Conservation (phyloP, 2,888 invertebrate species). For the Kuschelorhynchus macadamiae region DNA sequence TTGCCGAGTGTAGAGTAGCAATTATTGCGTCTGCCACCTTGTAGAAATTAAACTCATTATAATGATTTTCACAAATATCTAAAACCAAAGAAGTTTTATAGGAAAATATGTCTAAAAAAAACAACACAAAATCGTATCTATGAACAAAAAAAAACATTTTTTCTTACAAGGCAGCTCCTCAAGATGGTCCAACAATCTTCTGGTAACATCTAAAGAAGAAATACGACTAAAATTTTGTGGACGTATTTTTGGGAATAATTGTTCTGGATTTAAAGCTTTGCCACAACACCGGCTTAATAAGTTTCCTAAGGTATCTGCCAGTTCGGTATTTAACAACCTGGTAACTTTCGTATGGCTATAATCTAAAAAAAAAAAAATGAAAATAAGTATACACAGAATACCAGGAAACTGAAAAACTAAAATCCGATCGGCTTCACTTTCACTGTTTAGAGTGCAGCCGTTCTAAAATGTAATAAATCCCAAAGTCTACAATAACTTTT, state of each 20-base stretch:
- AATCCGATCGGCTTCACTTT: too few relatives aligned
- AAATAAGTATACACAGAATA: too few relatives aligned
- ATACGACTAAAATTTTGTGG: slow-evolving; percentile 68
- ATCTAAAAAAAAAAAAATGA: slow-evolving; percentile 75
- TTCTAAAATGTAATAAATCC: too few relatives aligned
- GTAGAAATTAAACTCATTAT: slow-evolving; percentile 84
- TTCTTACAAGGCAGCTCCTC: slow-evolving; percentile 73
- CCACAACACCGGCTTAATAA: slow-evolving; percentile 86
- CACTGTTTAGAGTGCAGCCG: too few relatives aligned
- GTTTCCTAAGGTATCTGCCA: slow-evolving; percentile 95
- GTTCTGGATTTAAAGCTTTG: slow-evolving; percentile 82
- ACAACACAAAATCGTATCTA: too few relatives aligned
- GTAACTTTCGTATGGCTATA: slow-evolving; percentile 84
- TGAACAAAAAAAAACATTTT: too few relatives aligned
- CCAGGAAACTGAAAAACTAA: too few relatives aligned
- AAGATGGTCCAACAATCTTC: slow-evolving; percentile 73
- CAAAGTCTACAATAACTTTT: too few relatives aligned
- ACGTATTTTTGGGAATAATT: slow-evolving; percentile 77
- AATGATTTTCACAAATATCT: slow-evolving; percentile 79
- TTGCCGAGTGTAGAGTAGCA: slow-evolving; percentile 81
- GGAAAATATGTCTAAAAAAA: too few relatives aligned
- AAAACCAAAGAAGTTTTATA: too few relatives aligned
- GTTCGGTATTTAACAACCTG: slow-evolving; percentile 86
- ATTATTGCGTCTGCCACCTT: slow-evolving; percentile 86
- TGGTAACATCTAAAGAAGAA: slow-evolving; percentile 69